Conservation (phyloP, 23 tunicate genomes). For the Styela plicata region DNA sequence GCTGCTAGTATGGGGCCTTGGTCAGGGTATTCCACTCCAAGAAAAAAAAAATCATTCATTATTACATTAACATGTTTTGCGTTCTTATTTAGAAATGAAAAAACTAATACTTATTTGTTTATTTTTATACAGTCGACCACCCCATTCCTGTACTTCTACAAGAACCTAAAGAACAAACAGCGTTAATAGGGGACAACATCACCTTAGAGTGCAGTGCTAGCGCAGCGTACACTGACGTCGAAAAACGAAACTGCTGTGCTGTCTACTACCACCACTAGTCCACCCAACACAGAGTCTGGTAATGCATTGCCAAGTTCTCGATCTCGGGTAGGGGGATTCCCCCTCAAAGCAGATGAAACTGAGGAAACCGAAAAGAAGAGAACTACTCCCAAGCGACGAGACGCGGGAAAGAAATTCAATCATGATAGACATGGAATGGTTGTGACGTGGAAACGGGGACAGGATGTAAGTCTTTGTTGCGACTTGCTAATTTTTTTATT, state of each 20-base stretch:
- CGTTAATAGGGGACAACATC: constrained; percentile 68
- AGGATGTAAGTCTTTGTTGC: constrained; percentile 17
- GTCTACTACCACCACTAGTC: background rate
- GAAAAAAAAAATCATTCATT: too few relatives aligned
- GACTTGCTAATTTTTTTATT: too few relatives aligned
- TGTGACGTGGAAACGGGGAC: constrained; percentile 21
- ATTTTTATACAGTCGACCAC: constrained; percentile 46
- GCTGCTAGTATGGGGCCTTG: too few relatives aligned
- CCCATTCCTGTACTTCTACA: constrained; percentile 70
- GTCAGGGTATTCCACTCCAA: too few relatives aligned
- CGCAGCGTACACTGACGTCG: constrained; percentile 42
- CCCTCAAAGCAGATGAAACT: constrained; percentile 14
- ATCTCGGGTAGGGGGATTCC: constrained; percentile 14
- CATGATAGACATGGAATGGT: constrained; percentile 1
- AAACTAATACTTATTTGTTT: too few relatives aligned
- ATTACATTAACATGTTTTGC: too few relatives aligned
- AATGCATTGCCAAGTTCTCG: background rate
- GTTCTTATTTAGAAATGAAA: too few relatives aligned
- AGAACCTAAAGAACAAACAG: constrained; percentile 39
- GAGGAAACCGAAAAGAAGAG: background rate
- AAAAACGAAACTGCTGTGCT: background rate
- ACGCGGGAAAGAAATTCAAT: background rate
- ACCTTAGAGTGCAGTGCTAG: constrained; percentile 86
- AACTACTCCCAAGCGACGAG: background rate
- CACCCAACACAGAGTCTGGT: background rate